Evolutionary conservation across 2,113 vertebrate species (phyloP).

Genomic region (Cryptomyrus ogoouensis): DNA sequence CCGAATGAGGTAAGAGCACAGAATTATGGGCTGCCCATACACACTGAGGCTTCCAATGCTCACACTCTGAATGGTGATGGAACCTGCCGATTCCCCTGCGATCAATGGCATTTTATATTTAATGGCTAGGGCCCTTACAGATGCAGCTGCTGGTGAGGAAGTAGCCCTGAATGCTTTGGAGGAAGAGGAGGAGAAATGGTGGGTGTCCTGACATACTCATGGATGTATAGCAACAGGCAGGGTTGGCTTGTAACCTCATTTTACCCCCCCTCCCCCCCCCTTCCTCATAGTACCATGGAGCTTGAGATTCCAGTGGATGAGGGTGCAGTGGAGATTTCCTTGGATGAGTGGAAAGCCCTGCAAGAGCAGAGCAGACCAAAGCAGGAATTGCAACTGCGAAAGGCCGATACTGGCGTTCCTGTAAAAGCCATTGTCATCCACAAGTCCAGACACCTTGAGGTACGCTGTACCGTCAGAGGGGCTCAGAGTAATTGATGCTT

Average conservation of each 20-base stretch:
- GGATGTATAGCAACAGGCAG: neutral
- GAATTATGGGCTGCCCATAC: neutral
- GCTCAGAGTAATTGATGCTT: neutral
- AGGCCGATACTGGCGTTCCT: neutral
- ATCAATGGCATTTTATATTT: neutral
- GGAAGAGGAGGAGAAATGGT: neutral
- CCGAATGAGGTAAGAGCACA: constrained; percentile 41
- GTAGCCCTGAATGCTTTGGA: neutral
- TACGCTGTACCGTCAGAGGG: neutral
- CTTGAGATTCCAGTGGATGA: neutral
- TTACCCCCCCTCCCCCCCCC: neutral
- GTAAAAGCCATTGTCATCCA: neutral
- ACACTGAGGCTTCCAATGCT: neutral
- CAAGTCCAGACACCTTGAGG: neutral
- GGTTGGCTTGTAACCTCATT: neutral
- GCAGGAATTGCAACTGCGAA: neutral
- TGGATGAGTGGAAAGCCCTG: neutral
- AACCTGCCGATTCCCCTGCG: neutral
- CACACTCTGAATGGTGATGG: neutral
- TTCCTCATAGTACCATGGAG: neutral
- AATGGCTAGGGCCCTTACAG: neutral
- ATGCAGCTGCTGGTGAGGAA: neutral
- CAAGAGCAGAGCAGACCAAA: neutral
- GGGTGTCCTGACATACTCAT: neutral
- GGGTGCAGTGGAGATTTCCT: neutral